phyloP scores from a whole-genome alignment of 2,797 vertebrate species.

The Falco rusticolus region DNA sequence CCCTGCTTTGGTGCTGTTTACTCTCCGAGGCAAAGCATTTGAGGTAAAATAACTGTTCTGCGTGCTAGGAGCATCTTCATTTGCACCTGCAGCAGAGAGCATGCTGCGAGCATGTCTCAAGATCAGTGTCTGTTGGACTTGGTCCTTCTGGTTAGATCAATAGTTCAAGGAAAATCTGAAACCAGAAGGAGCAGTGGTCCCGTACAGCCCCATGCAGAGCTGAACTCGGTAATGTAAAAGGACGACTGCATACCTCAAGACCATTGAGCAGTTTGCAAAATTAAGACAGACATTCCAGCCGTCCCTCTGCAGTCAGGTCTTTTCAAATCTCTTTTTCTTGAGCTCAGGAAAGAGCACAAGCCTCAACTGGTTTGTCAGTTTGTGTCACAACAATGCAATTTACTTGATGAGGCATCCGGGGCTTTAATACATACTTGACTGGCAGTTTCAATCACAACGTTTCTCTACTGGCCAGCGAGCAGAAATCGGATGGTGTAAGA shows the following conservation, averaged over 20 bases:
- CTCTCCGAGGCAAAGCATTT: neutral
- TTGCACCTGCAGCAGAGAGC: neutral
- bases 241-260: neutral
- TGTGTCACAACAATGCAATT: slow-evolving; percentile 26
- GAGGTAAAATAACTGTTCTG: neutral
- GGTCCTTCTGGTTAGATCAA: neutral
- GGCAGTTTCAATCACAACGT: neutral
- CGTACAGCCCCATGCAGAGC: neutral
- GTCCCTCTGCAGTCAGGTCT: neutral
- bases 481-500: neutral
- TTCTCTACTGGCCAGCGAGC: neutral
- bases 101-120: neutral
- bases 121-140: neutral
- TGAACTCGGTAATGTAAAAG: accelerated
- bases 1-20: neutral
- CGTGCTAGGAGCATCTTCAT: neutral
- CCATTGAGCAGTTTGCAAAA: neutral
- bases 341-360: neutral
- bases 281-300: neutral
- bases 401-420: neutral
- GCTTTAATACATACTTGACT: neutral
- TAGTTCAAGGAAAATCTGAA: neutral
- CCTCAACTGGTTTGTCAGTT: neutral
- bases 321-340: neutral
- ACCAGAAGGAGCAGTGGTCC: neutral